Evolutionary conservation across 2,797 vertebrate genomes (phyloP), one percentile per base, ranked within the genome.

Genomic region (Remorina albescens): DNA sequence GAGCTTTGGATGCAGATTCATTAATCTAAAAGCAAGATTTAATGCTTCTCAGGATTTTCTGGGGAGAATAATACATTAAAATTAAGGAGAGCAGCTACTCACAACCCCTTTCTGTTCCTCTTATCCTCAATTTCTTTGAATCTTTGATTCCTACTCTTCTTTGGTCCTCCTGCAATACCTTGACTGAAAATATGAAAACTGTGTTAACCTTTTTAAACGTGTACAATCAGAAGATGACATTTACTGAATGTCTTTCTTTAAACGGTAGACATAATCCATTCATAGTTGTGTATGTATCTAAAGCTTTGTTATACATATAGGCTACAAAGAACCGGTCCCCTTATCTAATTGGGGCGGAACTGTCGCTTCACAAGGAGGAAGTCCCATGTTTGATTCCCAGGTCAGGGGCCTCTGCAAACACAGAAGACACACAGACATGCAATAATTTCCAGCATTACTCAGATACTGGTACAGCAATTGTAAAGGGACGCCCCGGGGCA

Each of bases 11-110:
- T 80, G 62, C 72, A 67, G 70, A 82, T 87, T 80, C 74, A 87
- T 88, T 86, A 67, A 85, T 86, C 82, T 76, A 61, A 87, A 82
- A 83, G 68, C 60, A 73, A 75, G 55, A 79, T 71, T 49, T 62
- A 50, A 64, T 26, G 50, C 23, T 67, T 65, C 76, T 67, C 37
- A 77, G 76, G 78, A 72, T 75, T 62, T 75, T 68, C 41, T 47
- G 41, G 18, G 56, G 57, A 12, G 68, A 86, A 80, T 47, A 66
- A 68, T 59, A 36, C 70, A 71, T 36, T 25, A 9, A 1, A 0
- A 36, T 26, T n/a, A 63, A 49, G 25, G 18, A 72, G 36, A 69
- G 59, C 16, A 62, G 74, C 63, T 56, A 39, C 73, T 72, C 71
- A 80, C 79, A 30, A 58, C 71, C 78, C 59, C 50, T 73, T 44